Evolutionary conservation across 2,113 vertebrate genomes (phyloP), one percentile per base, ranked within the genome.

Genomic region (Pyxicephalus adspersus): DNA sequence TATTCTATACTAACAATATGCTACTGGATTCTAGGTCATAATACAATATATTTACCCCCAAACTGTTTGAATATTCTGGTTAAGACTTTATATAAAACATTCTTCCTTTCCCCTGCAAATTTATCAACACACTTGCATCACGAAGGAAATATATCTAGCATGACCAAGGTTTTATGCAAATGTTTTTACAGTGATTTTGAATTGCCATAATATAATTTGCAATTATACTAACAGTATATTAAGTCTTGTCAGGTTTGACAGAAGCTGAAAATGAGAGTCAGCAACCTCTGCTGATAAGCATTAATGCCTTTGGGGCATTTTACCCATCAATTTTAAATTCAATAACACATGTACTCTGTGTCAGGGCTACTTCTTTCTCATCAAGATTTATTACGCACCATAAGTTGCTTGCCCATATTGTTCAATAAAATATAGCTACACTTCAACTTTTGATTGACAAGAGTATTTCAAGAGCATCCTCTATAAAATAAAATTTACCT

Each of bases 381-480:
- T 79, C 51, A 57, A 67, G 76, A 79, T 79, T 68, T 60, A 79
- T 68, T 51, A 57, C 16, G 19, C 54, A 58, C 76, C 68, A 60
- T 58, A 79, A 68, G 29, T 68, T 67, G 28, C 52, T 67, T 68
- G 22, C 76, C 38, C 64, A 79, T 57, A 68, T 58, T 79, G 64
- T 79, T 79, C 64, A 79, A 68, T 79, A 79, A 77, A 79, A 78
- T 25, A 79, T 55, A 66, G 76, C 45, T 67, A 25, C 76, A 54
- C 25, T 66, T 79, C 54, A 79, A 79, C 76, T 45, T 58, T 45
- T 57, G 76, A 78, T 45, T 68, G 64, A 58, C 76, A 79, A 31
- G 26, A 23, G 22, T 18, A 55, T 77, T 77, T 77, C 51, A 25
- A 22, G 52, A n/a, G n/a, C 28, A 38, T 60, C 5, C 58, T 23